phyloP scores from a whole-genome alignment of 2,113 vertebrate genomes.

The Melanerpes formicivorus region DNA sequence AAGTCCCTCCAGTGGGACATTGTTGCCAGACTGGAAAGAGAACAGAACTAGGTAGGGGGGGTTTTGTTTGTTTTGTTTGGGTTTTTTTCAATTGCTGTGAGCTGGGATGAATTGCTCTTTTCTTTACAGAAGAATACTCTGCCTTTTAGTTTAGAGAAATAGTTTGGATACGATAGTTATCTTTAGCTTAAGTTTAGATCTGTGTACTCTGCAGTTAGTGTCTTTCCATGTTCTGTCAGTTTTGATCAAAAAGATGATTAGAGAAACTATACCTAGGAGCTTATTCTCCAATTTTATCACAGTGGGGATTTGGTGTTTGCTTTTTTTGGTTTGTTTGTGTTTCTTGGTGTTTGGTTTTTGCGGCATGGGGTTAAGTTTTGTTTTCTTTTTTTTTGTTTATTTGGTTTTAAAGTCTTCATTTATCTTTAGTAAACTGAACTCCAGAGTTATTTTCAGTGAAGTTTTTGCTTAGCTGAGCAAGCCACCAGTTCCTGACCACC shows the following conservation, averaged over 20 bases:
- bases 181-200: neutral
- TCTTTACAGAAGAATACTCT: neutral
- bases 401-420: neutral
- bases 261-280: neutral
- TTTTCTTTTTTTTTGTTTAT: neutral
- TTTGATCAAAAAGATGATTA: neutral
- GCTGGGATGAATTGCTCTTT: neutral
- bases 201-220: neutral
- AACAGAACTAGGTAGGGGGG: neutral
- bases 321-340: neutral
- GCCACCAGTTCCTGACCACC: neutral
- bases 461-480: neutral
- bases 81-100: neutral
- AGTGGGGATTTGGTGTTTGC: neutral
- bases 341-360: neutral
- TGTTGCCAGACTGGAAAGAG: neutral
- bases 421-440: neutral
- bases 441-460: neutral
- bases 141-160: neutral
- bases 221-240: neutral
- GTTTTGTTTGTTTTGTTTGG: neutral
- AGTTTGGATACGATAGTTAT: neutral
- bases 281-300: neutral
- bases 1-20: neutral
- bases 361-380: neutral